Base-by-base conservation (phyloP, 2,888 invertebrate species). In the Pollenia angustigena region DNA sequence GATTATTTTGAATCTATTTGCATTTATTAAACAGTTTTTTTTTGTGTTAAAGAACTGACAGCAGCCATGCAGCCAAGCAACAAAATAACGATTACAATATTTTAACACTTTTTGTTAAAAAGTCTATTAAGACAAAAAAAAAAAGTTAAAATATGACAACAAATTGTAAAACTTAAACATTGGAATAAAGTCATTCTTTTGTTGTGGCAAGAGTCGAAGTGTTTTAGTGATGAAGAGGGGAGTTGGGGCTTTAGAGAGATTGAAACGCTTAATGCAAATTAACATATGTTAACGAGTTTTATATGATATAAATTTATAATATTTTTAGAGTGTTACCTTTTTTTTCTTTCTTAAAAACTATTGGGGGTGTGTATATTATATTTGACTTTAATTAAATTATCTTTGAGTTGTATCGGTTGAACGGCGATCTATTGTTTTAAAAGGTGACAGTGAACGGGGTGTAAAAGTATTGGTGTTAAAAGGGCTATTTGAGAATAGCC, bases 211-310 rank as follows among this genome's bases (percentile, higher is more conserved):
- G 23, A 58, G 12, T 66, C 12, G 32, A 11, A 23, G 62, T 18
- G 48, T 7, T 48, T 3, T 11, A 2, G 48, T 10, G 10, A 32
- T 6, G 32, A 32, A 32, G 68, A 46, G 60, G 56, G 52, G 42
- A 32, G 32, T 32, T 32, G 32, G 32, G 74, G 42, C 10, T 16
- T 44, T 60, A 6, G 44, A 32, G 64, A 62, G 32, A 48, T 56
- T 62, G 16, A 46, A 69, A 81, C 44, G 62, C 50, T 68, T 68
- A 52, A 68, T 40, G 68, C 23, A 87, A 87, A 87, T 87, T 87
- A 76, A 74, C 81, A 87, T 87, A 81, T 84, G 84, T 84, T 87
- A 87, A 87, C 87, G 87, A 87, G 78, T 87, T 87, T 87, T 78
- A 64, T 76, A 46, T 74, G 64, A 66, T 72, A 79, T 40, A 72